Evolutionary conservation across 53 echinoderm and acorn worm species (phyloP).

Genomic region (Temnopleurus reevesii): DNA sequence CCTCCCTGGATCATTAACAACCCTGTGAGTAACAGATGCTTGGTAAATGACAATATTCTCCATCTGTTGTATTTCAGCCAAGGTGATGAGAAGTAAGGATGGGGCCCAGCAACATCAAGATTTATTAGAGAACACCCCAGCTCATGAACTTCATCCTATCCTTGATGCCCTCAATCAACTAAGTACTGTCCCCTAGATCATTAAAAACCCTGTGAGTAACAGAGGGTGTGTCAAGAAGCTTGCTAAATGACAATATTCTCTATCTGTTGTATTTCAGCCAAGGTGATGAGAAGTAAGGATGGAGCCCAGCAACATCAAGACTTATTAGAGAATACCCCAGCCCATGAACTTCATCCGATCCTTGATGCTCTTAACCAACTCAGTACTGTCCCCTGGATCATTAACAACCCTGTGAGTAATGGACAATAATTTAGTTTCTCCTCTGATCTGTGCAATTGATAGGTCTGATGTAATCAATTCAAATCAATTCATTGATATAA

Average conservation of each 20-base stretch:
- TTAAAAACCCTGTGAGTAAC: conserved; percentile 85
- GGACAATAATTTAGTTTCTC: no score
- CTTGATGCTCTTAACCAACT: conserved; percentile 94
- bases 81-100: conserved; percentile 86
- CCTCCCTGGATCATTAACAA: conserved; percentile 94
- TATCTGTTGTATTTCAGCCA: conserved; percentile 58
- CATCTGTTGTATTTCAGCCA: conserved; percentile 75
- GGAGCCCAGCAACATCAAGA: conserved; percentile 69
- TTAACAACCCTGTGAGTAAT: conserved; percentile 81
- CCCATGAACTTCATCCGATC: conserved; percentile 75
- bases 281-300: conserved; percentile 86
- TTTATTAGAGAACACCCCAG: conserved; percentile 66
- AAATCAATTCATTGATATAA: no score
- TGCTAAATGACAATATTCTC: not conserved
- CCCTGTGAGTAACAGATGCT: conserved; percentile 75
- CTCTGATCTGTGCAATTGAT: no score
- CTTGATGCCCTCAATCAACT: conserved; percentile 94
- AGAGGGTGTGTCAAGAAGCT: no score
- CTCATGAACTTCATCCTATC: conserved; percentile 75
- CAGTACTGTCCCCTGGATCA: conserved; percentile 81
- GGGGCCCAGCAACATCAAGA: conserved; percentile 69
- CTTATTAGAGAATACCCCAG: conserved; percentile 65
- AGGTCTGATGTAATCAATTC: no score
- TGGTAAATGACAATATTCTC: no score
- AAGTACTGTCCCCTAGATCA: conserved; percentile 80